Base-by-base conservation (phyloP, 2,888 invertebrate species). In the Fragum fragum region DNA sequence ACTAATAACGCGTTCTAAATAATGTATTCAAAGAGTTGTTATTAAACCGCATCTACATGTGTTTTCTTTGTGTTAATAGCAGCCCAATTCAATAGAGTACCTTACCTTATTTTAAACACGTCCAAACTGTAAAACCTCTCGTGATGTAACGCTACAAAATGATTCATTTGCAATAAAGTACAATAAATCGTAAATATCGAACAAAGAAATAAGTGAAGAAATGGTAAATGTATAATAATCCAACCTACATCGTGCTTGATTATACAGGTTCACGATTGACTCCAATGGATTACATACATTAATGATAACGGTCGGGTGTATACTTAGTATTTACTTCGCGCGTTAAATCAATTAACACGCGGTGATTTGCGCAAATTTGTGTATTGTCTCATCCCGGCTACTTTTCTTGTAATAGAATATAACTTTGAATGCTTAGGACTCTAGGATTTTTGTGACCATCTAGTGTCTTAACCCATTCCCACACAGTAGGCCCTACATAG, bases 11-110 rank as follows among this genome's bases (percentile, higher is more conserved):
- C n/a, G 5, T 9, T 47, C 61, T 32, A 29, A 59, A 28, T 32
- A n/a, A 32, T 32, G 16, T 28, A 61, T 16, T 61, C 9, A 32
- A 18, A 32, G 9, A 28, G 16, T 59, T 11, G 59, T 32, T 32
- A 32, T 36, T 32, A 32, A n/a, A 32, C 28, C 32, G 5, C 66
- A 66, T 66, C 66, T 66, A 66, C 66, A 66, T 66, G 66, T 66
- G 66, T 42, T 66, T 26, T 42, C 66, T 66, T 66, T 66, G 66
- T 66, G 66, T 66, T 66, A 66, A 61, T 23, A 66, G 66, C 66
- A 66, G 66, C 42, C 66, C 36, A 42, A 9, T 66, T 66, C 66
- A 66, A 39, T 66, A 39, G 66, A 39, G 36, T 39, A 66, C 66
- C n/a, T n/a, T 26, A 47, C 47, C 47, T 47, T 47, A 47, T 47